Percentiles rank a stretch among this genome's conserved stretches.
phyloP scores from a whole-genome alignment of 2,113 vertebrate species.

The Micronycteris hirsuta region DNA sequence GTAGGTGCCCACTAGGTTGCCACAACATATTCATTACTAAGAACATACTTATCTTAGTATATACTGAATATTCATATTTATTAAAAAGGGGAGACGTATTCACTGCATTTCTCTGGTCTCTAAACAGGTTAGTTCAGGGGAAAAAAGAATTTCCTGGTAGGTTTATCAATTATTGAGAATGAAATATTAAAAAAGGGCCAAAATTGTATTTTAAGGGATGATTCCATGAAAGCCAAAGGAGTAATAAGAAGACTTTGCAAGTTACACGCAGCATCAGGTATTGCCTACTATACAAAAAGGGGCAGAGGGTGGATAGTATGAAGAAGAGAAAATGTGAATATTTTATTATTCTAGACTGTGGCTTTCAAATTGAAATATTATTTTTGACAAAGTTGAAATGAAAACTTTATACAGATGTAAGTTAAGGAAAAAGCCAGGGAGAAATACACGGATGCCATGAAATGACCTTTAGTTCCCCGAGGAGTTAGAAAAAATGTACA shows the following conservation, averaged over 20 bases:
- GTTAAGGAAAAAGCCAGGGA: not conserved
- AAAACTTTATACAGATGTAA: not conserved
- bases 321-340: not conserved
- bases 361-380: not conserved
- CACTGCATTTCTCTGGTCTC: not conserved
- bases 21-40: not conserved
- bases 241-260: not conserved
- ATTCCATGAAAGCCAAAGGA: not conserved
- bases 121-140: not conserved
- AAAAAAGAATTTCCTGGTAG: not conserved
- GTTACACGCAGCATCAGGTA: not conserved
- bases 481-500: not conserved
- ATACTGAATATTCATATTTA: not conserved
- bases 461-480: not conserved
- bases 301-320: accelerated
- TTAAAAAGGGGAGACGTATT: not conserved
- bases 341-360: not conserved
- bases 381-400: not conserved
- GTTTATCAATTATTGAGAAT: not conserved
- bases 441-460: not conserved
- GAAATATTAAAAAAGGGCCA: not conserved
- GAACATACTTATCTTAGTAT: not conserved
- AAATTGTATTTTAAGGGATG: not conserved
- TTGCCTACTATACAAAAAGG: not conserved
- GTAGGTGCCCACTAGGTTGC: not conserved